Conservation (phyloP, 2,888 invertebrate genomes). For the Apocheima hispidaria region DNA sequence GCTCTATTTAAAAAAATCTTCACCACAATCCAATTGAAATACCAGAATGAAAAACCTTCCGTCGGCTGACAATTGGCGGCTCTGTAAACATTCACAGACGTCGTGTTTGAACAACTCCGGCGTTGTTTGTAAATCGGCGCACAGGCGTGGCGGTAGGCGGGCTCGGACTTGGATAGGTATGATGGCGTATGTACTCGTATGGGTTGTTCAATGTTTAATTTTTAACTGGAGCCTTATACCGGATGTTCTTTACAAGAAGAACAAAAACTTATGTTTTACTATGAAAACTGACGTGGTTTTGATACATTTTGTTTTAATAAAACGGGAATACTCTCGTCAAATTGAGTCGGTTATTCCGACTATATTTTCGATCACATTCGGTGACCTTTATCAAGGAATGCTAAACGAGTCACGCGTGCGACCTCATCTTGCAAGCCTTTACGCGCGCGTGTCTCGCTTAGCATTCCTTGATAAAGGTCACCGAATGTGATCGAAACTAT, state of each 20-base stretch:
- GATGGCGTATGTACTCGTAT: background rate
- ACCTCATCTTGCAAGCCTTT: too few species aligned
- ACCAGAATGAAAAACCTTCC: slow-evolving; percentile 22
- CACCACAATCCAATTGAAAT: slow-evolving; percentile 5
- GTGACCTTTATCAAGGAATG: too few species aligned
- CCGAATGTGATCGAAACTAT: too few species aligned
- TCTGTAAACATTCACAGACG: slow-evolving; percentile 55
- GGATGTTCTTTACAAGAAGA: background rate
- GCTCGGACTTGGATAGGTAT: slow-evolving; percentile 31
- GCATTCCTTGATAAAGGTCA: too few species aligned
- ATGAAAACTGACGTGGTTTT: too few species aligned
- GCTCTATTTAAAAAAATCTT: background rate
- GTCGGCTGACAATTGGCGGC: slow-evolving; percentile 48
- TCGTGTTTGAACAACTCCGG: slow-evolving; percentile 58
- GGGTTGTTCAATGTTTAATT: background rate
- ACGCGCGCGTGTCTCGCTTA: too few species aligned
- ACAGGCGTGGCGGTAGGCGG: slow-evolving; percentile 66
- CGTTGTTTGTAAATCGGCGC: slow-evolving; percentile 49
- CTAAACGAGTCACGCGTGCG: too few species aligned
- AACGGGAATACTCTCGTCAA: too few species aligned
- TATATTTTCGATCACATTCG: too few species aligned
- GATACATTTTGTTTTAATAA: too few species aligned
- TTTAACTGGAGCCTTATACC: slow-evolving; percentile 5
- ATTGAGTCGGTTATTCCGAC: too few species aligned
- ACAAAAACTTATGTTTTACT: too few species aligned